Evolutionary conservation across 1,140 invertebrate genomes (phyloP).

Genomic region (Drosophila simulans): DNA sequence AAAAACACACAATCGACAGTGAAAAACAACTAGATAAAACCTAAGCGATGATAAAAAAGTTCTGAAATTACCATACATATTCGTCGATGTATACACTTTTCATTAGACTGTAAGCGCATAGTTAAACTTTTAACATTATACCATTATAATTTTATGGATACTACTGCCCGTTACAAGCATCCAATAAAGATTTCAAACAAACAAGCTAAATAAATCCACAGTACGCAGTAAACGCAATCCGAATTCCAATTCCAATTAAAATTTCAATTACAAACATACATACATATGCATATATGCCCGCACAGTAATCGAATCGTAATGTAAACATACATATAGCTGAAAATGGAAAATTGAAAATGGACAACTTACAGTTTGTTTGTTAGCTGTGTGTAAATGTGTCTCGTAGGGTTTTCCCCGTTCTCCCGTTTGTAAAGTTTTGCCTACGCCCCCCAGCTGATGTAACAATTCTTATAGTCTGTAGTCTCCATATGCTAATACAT

Average conservation of each 20-base stretch:
- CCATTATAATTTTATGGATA: slow-evolving; percentile 84
- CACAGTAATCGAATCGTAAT: slow-evolving; percentile 22
- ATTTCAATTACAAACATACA: slow-evolving; percentile 3
- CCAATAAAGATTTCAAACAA: slow-evolving; percentile 84
- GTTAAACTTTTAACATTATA: slow-evolving; percentile 85
- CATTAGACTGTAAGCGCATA: slow-evolving; percentile 84
- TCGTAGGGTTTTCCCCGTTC: slow-evolving; percentile 55
- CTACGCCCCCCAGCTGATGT: slow-evolving; percentile 43
- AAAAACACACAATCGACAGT: slow-evolving; percentile 16
- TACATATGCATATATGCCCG: slow-evolving; percentile 8
- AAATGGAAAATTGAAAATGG: slow-evolving; percentile 21
- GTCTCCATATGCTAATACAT: slow-evolving; percentile 75
- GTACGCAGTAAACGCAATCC: slow-evolving; percentile 16
- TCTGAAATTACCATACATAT: slow-evolving; percentile 78
- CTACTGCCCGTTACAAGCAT: slow-evolving; percentile 84
- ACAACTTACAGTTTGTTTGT: slow-evolving; percentile 20
- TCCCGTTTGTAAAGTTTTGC: slow-evolving; percentile 62
- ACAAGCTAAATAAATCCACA: slow-evolving; percentile 10
- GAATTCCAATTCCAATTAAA: slow-evolving; percentile 13
- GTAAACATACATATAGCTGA: slow-evolving; percentile 25
- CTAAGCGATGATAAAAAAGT: slow-evolving; percentile 53
- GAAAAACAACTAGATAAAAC: slow-evolving; percentile 32
- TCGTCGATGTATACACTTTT: slow-evolving; percentile 84
- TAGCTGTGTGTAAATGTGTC: slow-evolving; percentile 66
- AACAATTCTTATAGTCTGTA: slow-evolving; percentile 73